Conservation (phyloP, 2,888 invertebrate species). For the Lumbricus terrestris region DNA sequence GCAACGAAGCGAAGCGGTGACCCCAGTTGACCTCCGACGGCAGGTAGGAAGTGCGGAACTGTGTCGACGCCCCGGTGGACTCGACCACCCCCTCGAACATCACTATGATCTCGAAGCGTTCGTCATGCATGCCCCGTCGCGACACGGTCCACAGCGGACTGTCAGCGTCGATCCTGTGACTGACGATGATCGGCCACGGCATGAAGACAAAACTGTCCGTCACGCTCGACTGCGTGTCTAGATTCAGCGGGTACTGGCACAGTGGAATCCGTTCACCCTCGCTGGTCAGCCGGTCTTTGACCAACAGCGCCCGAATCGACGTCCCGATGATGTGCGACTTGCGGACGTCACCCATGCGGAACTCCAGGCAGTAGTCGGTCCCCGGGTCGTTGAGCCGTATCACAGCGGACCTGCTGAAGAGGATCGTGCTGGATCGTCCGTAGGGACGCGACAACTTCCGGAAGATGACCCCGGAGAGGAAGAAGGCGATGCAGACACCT, state of each 20-base stretch:
- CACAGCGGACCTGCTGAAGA: constrained; percentile 87
- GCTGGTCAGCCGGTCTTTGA: constrained; percentile 83
- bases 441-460: constrained; percentile 86
- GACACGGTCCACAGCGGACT: constrained; percentile 31
- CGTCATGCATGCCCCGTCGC: constrained; percentile 17
- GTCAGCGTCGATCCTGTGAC: constrained; percentile 51
- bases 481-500: constrained; percentile 73
- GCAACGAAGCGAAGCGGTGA: constrained; percentile 27
- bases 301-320: constrained; percentile 87
- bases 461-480: constrained; percentile 76
- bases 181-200: constrained; percentile 94
- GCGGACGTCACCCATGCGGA: constrained; percentile 59
- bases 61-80: constrained; percentile 30
- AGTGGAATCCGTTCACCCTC: constrained; percentile 91
- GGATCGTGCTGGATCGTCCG: constrained; percentile 86
- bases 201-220: constrained; percentile 85
- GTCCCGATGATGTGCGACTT: constrained; percentile 67
- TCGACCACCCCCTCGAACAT: constrained; percentile 33
- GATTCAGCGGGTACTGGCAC: constrained; percentile 85
- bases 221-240: constrained; percentile 74
- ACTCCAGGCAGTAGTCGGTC: constrained; percentile 51
- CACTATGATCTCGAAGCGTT: constrained; percentile 34
- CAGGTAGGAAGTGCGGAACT: constrained; percentile 35
- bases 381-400: constrained; percentile 67
- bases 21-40: constrained; percentile 35